A percentile compares a stretch with the other conserved stretches of the same genome.
phyloP scores from a whole-genome alignment of 1,140 invertebrate genomes.

The Sycophaga agraensis region DNA sequence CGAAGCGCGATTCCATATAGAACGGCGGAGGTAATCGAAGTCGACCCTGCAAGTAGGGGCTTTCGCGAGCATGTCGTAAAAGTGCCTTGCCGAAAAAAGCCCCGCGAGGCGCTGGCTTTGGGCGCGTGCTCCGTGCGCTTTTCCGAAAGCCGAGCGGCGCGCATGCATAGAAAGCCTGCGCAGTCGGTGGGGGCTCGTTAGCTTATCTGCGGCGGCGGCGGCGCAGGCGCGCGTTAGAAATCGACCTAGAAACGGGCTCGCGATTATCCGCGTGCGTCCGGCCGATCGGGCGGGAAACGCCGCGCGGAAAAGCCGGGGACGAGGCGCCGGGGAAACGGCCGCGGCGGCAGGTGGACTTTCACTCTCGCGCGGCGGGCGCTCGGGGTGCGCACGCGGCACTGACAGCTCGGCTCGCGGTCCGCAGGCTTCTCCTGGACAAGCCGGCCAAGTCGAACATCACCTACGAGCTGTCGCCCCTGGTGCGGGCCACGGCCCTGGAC shows the following conservation, averaged over 20 bases:
- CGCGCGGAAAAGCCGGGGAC: too few species aligned
- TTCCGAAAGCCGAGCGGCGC: background rate
- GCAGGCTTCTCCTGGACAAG: slow-evolving; percentile 61
- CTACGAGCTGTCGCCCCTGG: slow-evolving; percentile 64
- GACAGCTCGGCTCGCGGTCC: slow-evolving; percentile 33
- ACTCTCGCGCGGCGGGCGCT: background rate
- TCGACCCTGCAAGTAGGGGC: too few species aligned
- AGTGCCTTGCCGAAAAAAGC: too few species aligned
- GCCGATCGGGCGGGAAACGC: background rate
- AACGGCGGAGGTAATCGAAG: too few species aligned
- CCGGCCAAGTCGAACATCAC: slow-evolving; percentile 65
- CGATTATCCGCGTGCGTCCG: background rate
- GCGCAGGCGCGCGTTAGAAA: slow-evolving; percentile 16
- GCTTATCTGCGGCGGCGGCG: background rate
- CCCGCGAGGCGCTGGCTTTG: background rate
- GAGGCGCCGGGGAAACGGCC: too few species aligned
- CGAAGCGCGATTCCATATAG: too few species aligned
- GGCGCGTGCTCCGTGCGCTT: background rate
- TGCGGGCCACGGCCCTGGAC: slow-evolving; percentile 67
- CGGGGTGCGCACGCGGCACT: too few species aligned
- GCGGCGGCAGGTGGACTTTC: background rate
- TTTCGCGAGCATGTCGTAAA: too few species aligned
- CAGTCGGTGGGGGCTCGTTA: background rate
- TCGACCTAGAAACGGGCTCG: slow-evolving; percentile 10
- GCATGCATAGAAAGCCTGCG: slow-evolving; percentile 3